Evolutionary conservation across 1,140 invertebrate species (phyloP).

Genomic region (Cydia strobilella): DNA sequence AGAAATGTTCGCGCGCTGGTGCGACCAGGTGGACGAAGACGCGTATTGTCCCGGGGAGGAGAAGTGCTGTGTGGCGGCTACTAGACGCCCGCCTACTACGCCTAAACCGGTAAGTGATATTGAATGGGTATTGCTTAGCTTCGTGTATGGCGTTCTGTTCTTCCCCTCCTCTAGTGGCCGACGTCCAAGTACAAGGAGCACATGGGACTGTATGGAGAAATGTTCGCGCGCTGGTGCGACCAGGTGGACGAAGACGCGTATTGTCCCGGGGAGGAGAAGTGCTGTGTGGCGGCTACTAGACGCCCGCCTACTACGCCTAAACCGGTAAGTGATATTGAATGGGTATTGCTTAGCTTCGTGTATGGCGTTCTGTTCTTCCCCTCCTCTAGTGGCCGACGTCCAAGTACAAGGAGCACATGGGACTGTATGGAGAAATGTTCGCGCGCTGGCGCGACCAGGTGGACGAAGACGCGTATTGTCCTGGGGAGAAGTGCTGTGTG

Average conservation of each 20-base stretch:
- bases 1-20: constrained; percentile 90
- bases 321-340: constrained; percentile 53
- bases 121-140: neutral
- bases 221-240: constrained; percentile 92
- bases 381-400: too few species aligned
- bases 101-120: constrained; percentile 59
- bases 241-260: constrained; percentile 88
- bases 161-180: neutral
- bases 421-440: too few species aligned
- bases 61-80: constrained; percentile 87
- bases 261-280: constrained; percentile 88
- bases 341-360: neutral
- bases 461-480: too few species aligned
- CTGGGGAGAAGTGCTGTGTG: too few species aligned
- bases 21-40: constrained; percentile 89
- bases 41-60: constrained; percentile 88
- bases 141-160: neutral
- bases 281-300: constrained; percentile 84
- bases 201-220: constrained; percentile 90
- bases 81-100: constrained; percentile 57
- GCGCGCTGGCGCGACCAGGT: too few species aligned
- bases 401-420: too few species aligned
- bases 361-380: too few species aligned
- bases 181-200: constrained; percentile 39
- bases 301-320: constrained; percentile 55